These are phyloP conservation scores for Mycetomoellerius zeteki DNA, from an alignment of 1,140 invertebrate species.

Conservation along the genomic window DNA sequence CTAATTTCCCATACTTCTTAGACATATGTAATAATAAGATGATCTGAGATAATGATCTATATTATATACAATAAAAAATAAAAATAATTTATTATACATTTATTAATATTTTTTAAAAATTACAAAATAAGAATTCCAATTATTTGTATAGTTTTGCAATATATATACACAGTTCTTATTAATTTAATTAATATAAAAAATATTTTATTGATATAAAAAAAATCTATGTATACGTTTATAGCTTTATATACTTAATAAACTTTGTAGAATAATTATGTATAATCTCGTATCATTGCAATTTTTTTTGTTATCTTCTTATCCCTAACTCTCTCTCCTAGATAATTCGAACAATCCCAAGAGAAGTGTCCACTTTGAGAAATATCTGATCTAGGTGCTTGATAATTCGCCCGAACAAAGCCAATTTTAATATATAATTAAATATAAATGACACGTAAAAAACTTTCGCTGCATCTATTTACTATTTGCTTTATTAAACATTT, in stretches of 20 bases:
- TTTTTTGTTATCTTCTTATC: background rate
- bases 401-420: background rate
- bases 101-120: too few species aligned
- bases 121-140: too few species aligned
- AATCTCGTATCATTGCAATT: background rate
- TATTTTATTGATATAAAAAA: background rate
- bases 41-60: too few species aligned
- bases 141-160: too few species aligned
- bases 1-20: background rate
- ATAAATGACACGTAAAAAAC: background rate
- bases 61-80: too few species aligned
- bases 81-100: too few species aligned
- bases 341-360: background rate
- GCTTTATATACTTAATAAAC: background rate
- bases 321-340: background rate
- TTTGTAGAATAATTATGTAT: background rate
- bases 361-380: background rate
- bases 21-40: too few species aligned
- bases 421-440: background rate
- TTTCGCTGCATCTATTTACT: slow-evolving; percentile 5
- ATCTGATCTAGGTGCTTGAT: background rate
- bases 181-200: background rate
- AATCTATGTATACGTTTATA: background rate
- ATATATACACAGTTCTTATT: too few species aligned
- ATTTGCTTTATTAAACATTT: slow-evolving; percentile 26